A percentile compares a stretch with the other conserved stretches of the same genome.
phyloP scores from a whole-genome alignment of 2,797 vertebrate genomes.

The Erpetoichthys calabaricus region DNA sequence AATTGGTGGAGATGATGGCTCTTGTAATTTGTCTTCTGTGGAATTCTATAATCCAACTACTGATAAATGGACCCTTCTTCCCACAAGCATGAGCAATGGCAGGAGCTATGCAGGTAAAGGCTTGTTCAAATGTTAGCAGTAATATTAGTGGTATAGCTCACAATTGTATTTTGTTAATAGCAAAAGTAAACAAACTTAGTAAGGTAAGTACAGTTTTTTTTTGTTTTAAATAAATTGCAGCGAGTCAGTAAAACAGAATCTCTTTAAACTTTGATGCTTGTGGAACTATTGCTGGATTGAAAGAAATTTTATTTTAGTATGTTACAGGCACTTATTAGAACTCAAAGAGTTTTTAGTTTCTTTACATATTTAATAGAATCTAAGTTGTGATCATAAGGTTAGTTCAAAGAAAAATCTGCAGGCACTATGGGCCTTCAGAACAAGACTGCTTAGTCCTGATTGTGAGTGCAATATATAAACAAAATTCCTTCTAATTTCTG shows the following conservation, averaged over 20 bases:
- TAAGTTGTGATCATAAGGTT: too few species aligned
- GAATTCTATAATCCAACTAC: constrained; percentile 81
- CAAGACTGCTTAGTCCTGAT: too few species aligned
- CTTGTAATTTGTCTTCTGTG: constrained; percentile 85
- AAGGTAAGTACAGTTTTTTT: too few species aligned
- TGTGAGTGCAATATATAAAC: too few species aligned
- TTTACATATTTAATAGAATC: too few species aligned
- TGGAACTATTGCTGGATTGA: too few species aligned
- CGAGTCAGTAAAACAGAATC: too few species aligned
- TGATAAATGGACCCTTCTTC: constrained; percentile 85
- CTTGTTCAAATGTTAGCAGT: background rate
- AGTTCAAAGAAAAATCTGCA: too few species aligned
- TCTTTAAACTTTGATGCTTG: too few species aligned
- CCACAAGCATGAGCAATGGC: constrained; percentile 90
- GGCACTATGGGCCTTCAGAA: too few species aligned
- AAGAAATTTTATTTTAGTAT: background rate
- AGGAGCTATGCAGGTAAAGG: constrained; percentile 78
- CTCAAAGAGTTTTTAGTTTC: background rate
- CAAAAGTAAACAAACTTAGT: background rate
- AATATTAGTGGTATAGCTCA: background rate
- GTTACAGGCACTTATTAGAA: background rate
- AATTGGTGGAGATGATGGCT: constrained; percentile 90
- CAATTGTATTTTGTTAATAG: background rate
- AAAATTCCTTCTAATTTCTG: too few species aligned
- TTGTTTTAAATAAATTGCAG: too few species aligned